Base-by-base conservation (phyloP, 2,113 vertebrate species). In the Chiloscyllium plagiosum region DNA sequence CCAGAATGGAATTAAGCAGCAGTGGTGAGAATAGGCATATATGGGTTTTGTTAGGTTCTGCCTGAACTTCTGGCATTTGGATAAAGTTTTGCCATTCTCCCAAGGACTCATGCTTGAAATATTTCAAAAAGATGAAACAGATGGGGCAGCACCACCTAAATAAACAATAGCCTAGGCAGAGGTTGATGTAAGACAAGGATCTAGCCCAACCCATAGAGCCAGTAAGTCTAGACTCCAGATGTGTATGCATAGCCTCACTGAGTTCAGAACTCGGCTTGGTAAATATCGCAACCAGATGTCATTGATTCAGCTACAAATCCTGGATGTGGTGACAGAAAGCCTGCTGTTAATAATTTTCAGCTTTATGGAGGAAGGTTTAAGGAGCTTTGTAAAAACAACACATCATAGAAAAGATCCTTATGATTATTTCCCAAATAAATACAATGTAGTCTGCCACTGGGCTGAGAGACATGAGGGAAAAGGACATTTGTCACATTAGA, bases 141-240 rank as follows among this genome's bases (percentile, higher is more conserved):
- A 96, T 96, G 96, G 96, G 96, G 96, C 26, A 96, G 96, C 96
- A 96, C 95, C 93, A 96, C 96, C 96, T 96, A 96, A 96, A 96
- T 95, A 96, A 96, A 96, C 26, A 50, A 93, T 83, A 72, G 33
- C n/a, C 86, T 29, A 29, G 56, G 56, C 85, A 52, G 96, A 95
- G 92, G 97, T 96, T 97, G 96, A 97, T 97, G 96, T 96, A 96
- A 26, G 95, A 96, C 96, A 97, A 96, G 95, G 96, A 97, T 94
- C 12, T 96, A 97, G 97, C 96, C 97, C 97, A 97, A 96, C 96
- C 96, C 96, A 96, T 96, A 96, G 97, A 98, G 98, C 97, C 98
- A 97, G 96, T 97, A 97, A 97, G 98, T 98, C 98, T 98, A 98
- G 98, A 98, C 98, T 98, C 97, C 98, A 98, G 98, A 98, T 98